These are phyloP conservation scores for Otolemur garnettii DNA, from an alignment of 2,113 vertebrate genomes.

Conservation along the genomic window DNA sequence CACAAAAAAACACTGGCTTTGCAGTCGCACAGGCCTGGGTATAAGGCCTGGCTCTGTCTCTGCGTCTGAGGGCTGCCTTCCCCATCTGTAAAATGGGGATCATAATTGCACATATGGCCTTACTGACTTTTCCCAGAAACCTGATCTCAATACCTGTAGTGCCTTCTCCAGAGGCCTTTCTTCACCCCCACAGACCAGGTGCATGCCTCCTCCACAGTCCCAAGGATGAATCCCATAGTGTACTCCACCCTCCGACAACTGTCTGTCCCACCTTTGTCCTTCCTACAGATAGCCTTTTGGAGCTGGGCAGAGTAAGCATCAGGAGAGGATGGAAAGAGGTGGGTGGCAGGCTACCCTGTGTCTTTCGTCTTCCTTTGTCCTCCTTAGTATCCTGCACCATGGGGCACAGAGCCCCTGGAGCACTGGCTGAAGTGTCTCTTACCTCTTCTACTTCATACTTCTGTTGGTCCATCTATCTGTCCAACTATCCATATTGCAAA, in stretches of 20 bases:
- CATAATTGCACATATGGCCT: not conserved
- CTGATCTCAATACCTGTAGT: not conserved
- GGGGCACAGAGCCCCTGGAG: not conserved
- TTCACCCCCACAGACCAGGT: slow-evolving; percentile 2
- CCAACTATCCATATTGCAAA: not conserved
- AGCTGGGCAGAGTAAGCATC: not conserved
- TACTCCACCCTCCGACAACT: not conserved
- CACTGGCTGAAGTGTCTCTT: not conserved
- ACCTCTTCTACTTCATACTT: not conserved
- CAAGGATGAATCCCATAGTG: not conserved
- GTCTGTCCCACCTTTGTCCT: not conserved
- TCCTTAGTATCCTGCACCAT: not conserved
- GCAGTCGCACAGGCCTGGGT: slow-evolving; percentile 21
- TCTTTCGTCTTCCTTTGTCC: not conserved
- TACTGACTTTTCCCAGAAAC: not conserved
- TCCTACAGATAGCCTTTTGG: not conserved
- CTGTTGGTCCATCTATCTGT: not conserved
- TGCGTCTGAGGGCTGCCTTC: not conserved
- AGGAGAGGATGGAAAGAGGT: not conserved
- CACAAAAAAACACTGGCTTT: slow-evolving; percentile 65
- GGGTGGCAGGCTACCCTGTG: not conserved
- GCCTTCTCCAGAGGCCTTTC: not conserved
- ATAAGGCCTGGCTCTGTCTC: not conserved
- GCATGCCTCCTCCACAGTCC: not conserved
- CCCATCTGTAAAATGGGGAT: slow-evolving; percentile 68